Conservation (phyloP, 2,113 vertebrate species). For the Laterallus jamaicensis region DNA sequence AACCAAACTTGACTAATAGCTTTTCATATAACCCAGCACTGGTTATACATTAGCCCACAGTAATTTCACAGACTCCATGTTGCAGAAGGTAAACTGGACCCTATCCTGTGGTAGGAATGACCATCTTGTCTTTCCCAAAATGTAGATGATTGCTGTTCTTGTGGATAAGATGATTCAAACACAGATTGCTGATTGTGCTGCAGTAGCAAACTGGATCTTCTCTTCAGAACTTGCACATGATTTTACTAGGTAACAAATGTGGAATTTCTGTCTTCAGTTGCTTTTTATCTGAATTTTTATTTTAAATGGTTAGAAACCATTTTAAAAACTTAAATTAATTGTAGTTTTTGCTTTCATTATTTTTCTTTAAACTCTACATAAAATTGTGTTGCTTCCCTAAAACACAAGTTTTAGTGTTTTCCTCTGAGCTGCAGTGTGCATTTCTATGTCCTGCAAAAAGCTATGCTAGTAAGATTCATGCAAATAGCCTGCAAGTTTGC, state of each 20-base stretch:
- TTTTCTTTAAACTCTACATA: not conserved
- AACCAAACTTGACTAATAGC: not conserved
- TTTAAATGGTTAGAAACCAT: not conserved
- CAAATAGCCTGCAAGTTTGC: not conserved
- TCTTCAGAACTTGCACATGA: constrained; percentile 90
- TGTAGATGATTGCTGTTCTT: constrained; percentile 88
- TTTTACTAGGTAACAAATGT: constrained; percentile 84
- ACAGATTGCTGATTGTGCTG: constrained; percentile 92
- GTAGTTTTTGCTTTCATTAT: not conserved
- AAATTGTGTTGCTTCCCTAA: not conserved
- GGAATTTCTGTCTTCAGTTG: not conserved
- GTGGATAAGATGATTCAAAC: constrained; percentile 94
- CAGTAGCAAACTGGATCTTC: constrained; percentile 96
- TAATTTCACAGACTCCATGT: not conserved
- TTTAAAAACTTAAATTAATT: not conserved
- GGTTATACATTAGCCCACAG: not conserved
- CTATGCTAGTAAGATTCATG: not conserved
- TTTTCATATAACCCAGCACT: not conserved
- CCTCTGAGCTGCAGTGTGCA: not conserved
- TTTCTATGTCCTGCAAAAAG: not conserved
- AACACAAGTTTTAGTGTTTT: not conserved
- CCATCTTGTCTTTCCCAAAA: not conserved
- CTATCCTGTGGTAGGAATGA: not conserved
- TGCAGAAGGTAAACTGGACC: not conserved
- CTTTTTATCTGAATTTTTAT: not conserved